Base-by-base conservation (phyloP, 2,113 vertebrate genomes). In the Saccopteryx leptura region DNA sequence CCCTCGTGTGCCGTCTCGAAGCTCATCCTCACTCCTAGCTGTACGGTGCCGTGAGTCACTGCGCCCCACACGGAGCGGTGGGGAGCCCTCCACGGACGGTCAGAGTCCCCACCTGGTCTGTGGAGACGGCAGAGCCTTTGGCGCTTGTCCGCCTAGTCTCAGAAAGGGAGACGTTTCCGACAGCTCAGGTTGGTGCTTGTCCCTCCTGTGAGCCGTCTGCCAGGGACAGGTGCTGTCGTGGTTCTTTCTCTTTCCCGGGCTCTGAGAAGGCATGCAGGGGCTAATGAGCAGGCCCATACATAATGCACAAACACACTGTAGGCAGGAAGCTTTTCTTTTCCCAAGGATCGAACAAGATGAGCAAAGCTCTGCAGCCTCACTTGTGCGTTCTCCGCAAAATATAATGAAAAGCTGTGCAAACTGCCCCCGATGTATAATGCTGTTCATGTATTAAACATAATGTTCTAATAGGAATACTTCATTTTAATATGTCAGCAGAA, bases 11-110 rank as follows among this genome's bases (percentile, higher is more conserved):
- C 60, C 54, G 7, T 54, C 90, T 65, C 31, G 48, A 33, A 75
- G 52, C 75, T 74, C 68, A 1, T n/a, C 60, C 39, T 86, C 4
- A 5, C 78, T 86, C 28, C 2, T 0, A 50, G 87, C 28, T 13
- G 1, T 60, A 18, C 75, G 74, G 87, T 61, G 4, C 69, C 19
- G 75, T 93, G 94, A 96, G 50, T 93, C 83, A 97, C 26, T 24
- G 23, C 39, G 18, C 28, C 61, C 75, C 69, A 50, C 71, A 26
- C 76, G 0, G 0, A 61, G 33, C 28, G 39, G 63, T 4, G 9
- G 76, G 68, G 56, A 52, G 52, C 84, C 33, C 75, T 74, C 65
- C 68, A 82, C 48, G 23, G 56, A n/a, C 87, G 21, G 39, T 52
- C 82, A 72, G 61, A 66, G 79, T 31, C 74, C 56, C 56, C 63